A percentile compares a stretch with the other conserved stretches of the same genome.
phyloP scores from a whole-genome alignment of 2,113 vertebrate species.

The Archilochus colubris region DNA sequence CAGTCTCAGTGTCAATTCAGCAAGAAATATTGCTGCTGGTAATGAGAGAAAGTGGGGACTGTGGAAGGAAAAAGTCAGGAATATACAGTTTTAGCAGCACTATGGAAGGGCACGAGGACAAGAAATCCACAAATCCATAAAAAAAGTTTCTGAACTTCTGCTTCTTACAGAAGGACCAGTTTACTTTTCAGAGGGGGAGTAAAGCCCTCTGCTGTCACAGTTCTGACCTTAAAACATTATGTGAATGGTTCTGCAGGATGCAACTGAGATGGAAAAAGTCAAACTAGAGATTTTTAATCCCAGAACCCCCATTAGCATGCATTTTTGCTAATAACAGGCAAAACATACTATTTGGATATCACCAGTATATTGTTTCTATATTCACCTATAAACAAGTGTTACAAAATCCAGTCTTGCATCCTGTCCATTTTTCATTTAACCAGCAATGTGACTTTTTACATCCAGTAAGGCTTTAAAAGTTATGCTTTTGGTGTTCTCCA shows the following conservation, averaged over 20 bases:
- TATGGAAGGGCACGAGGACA: background rate
- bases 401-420: background rate
- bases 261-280: background rate
- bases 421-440: background rate
- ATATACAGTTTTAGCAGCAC: background rate
- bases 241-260: background rate
- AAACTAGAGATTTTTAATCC: background rate
- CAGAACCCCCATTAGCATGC: background rate
- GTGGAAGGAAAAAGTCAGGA: background rate
- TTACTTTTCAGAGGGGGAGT: background rate
- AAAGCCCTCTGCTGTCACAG: background rate
- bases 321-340: background rate
- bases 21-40: background rate
- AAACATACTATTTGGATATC: background rate
- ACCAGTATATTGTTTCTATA: background rate
- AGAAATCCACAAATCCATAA: background rate
- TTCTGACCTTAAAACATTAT: background rate
- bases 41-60: background rate
- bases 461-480: background rate
- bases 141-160: background rate
- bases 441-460: accelerated
- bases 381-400: background rate
- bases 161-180: background rate
- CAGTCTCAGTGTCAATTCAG: background rate
- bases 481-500: background rate